These are phyloP conservation scores for Euphydryas editha DNA, from an alignment of 2,888 invertebrate genomes.

Conservation along the genomic window DNA sequence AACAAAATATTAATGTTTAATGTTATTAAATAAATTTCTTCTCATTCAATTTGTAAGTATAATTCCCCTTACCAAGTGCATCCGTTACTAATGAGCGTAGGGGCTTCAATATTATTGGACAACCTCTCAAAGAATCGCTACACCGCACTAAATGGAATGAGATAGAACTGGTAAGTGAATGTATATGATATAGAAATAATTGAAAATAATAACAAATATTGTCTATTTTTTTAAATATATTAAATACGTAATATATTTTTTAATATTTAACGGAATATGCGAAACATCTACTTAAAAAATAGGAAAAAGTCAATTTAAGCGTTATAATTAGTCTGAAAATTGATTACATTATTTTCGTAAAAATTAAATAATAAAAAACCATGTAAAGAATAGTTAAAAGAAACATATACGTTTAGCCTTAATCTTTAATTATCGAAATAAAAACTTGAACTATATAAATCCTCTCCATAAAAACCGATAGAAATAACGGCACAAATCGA, in stretches of 20 bases:
- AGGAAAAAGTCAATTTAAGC: too few relatives aligned
- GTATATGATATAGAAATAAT: not conserved
- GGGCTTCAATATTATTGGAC: slow-evolving; percentile 41
- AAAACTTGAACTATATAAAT: slow-evolving; percentile 30
- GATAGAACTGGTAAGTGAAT: slow-evolving; percentile 23
- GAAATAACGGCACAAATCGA: slow-evolving; percentile 43
- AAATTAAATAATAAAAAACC: too few relatives aligned
- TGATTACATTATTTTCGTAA: too few relatives aligned
- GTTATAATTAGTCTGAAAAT: too few relatives aligned
- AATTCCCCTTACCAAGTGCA: slow-evolving; percentile 29
- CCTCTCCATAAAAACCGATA: slow-evolving; percentile 32
- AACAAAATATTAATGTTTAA: too few relatives aligned
- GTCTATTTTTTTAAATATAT: not conserved
- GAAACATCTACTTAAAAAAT: too few relatives aligned
- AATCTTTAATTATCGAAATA: not conserved
- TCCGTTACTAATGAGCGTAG: slow-evolving; percentile 45
- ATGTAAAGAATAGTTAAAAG: too few relatives aligned
- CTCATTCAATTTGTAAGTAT: slow-evolving; percentile 37
- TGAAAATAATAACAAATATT: not conserved
- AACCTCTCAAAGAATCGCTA: slow-evolving; percentile 44
- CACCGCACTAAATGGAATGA: slow-evolving; percentile 45
- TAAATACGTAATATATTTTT: too few relatives aligned
- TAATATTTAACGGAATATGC: too few relatives aligned
- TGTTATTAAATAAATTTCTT: not conserved
- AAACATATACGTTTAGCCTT: not conserved